Evolutionary conservation across 2,113 vertebrate genomes (phyloP), one percentile per base, ranked within the genome.

Genomic region (Agapornis roseicollis): DNA sequence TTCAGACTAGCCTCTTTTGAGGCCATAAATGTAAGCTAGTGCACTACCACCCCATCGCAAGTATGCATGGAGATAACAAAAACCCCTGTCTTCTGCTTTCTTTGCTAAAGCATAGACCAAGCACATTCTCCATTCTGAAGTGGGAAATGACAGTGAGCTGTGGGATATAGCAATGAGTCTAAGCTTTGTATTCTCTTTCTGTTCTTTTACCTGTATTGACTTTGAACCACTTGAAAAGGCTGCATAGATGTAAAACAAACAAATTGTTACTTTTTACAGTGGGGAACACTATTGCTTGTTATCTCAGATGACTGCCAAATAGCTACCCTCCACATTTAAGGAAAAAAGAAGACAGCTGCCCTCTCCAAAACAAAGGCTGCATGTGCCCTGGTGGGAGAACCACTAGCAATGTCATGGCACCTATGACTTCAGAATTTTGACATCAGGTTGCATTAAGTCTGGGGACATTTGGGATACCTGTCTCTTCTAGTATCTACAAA

Each of bases 241-340:
- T 37, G 6, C 11, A 5, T 11, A 35, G 28, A 85, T 81, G 22
- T 23, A 50, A 65, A 28, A 19, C 56, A n/a, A 69, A 15, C 0
- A 41, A 44, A n/a, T 10, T 16, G 14, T 19, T 19, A 17, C 18
- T 66, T 83, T 73, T 68, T n/a, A 60, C 20, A 17, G 49, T 35
- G 29, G 25, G 52, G 8, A 69, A 60, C 2, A 5, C 4, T 27
- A 6, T 8, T 3, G 1, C 4, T 60, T 46, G 0, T 52, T 42
- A 29, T 29, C 33, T 56, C 5, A 10, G 61, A 9, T 17, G 11
- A 49, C n/a, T 22, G 28, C 7, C 15, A 28, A 47, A 27, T 33
- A 72, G 7, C 19, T 82, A 29, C 24, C 23, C 10, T 64, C 28
- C 19, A 44, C 16, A 10, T 56, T 64, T 37, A 42, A 63, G 27